phyloP scores from a whole-genome alignment of 2,888 invertebrate species.

The Eustalomyia histrio region DNA sequence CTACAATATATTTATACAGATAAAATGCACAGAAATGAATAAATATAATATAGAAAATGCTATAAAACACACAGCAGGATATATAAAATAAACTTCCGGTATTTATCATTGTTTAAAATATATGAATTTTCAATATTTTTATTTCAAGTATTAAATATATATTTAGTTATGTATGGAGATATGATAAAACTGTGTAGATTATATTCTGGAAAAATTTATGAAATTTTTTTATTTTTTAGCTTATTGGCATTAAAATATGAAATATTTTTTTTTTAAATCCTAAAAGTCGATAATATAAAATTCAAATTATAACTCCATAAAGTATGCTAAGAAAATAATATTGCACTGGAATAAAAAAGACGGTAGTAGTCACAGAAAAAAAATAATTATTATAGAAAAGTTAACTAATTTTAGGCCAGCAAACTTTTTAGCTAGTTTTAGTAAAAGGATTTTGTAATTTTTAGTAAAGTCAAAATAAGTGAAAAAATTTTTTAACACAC shows the following conservation, averaged over 20 bases:
- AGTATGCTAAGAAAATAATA: not conserved
- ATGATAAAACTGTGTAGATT: not conserved
- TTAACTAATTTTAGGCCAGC: too few species aligned
- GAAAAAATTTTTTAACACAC: too few species aligned
- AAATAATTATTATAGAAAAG: too few species aligned
- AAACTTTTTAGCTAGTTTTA: too few species aligned
- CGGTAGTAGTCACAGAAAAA: too few species aligned
- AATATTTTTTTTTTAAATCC: not conserved
- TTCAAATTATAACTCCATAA: not conserved
- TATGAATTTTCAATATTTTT: constrained; percentile 57
- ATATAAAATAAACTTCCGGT: constrained; percentile 58
- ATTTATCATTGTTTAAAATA: constrained; percentile 56
- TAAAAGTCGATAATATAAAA: not conserved
- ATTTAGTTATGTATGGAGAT: not conserved
- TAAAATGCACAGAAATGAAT: too few species aligned
- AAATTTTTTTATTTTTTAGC: not conserved
- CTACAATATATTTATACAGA: constrained; percentile 2
- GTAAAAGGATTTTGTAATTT: too few species aligned
- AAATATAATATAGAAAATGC: constrained; percentile 19
- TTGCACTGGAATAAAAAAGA: too few species aligned
- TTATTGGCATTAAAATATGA: not conserved
- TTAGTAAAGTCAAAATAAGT: too few species aligned
- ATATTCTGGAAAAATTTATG: not conserved
- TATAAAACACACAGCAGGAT: constrained; percentile 62
- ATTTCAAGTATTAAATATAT: constrained; percentile 5